These are phyloP conservation scores for Virgularia gustaviana DNA, from an alignment of 92 coral and sea anemone genomes.

Conservation along the genomic window DNA sequence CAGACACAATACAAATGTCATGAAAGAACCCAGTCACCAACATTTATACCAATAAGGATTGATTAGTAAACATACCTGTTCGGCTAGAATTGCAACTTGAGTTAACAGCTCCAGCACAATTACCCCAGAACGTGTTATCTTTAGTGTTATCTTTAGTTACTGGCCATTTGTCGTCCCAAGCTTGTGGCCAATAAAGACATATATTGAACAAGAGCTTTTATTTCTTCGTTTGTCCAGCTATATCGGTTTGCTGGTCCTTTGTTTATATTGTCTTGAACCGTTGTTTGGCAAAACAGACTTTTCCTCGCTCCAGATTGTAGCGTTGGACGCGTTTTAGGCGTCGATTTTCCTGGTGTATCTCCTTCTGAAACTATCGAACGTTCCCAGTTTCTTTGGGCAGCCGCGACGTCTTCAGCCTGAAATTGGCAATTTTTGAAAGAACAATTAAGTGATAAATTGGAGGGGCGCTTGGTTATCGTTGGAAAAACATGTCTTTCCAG, in stretches of 20 bases:
- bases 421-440: not conserved
- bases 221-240: slow-evolving; percentile 8
- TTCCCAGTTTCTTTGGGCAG: not conserved
- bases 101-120: slow-evolving; percentile 6
- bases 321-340: not conserved
- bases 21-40: too few relatives aligned
- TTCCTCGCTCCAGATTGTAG: not conserved
- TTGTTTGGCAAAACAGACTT: not conserved
- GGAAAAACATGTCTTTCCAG: not conserved
- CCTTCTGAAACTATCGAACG: not conserved
- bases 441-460: not conserved
- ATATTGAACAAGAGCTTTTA: slow-evolving; percentile 7
- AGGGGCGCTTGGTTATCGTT: not conserved
- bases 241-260: not conserved
- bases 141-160: not conserved
- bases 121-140: not conserved
- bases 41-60: too few relatives aligned
- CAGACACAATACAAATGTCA: too few relatives aligned
- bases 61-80: slow-evolving; percentile 1
- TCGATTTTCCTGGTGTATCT: slow-evolving; percentile 10
- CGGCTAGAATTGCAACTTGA: not conserved
- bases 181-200: slow-evolving; percentile 11
- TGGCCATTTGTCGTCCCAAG: slow-evolving; percentile 18
- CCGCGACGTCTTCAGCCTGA: slow-evolving; percentile 4
- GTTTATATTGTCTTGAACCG: not conserved